These are phyloP conservation scores for Ariopsis seemanni DNA, from an alignment of 2,113 vertebrate species.

Conservation along the genomic window DNA sequence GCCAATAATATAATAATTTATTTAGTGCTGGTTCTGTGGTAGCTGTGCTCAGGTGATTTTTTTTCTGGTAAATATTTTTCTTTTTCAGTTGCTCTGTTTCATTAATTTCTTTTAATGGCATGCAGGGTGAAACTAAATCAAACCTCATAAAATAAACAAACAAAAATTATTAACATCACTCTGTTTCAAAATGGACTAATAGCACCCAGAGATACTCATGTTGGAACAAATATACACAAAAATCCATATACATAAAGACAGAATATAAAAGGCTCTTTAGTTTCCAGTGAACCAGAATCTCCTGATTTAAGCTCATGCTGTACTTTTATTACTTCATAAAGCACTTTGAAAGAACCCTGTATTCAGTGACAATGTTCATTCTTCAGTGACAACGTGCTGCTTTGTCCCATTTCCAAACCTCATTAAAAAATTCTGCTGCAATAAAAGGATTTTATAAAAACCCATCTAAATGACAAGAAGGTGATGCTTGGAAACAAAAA, in stretches of 20 bases:
- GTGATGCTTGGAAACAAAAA: background rate
- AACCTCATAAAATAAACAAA: background rate
- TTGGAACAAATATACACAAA: background rate
- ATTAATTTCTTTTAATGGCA: background rate
- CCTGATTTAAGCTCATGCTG: background rate
- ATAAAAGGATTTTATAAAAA: conserved; percentile 1
- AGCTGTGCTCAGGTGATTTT: no score
- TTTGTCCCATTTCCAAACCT: conserved; percentile 1
- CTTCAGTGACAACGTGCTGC: background rate
- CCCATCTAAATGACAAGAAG: background rate
- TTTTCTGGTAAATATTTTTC: background rate
- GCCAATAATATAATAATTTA: background rate
- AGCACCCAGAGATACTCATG: no score
- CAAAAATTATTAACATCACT: background rate
- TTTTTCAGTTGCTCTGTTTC: background rate
- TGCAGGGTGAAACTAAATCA: background rate
- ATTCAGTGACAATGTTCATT: background rate
- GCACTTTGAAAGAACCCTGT: background rate
- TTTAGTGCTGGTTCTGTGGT: background rate
- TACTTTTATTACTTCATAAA: background rate
- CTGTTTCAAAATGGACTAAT: background rate
- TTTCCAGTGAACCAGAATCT: background rate
- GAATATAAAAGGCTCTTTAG: background rate
- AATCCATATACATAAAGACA: background rate
- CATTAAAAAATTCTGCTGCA: background rate